Conservation (phyloP, 1,140 invertebrate genomes). For the Hycleus cichorii region DNA sequence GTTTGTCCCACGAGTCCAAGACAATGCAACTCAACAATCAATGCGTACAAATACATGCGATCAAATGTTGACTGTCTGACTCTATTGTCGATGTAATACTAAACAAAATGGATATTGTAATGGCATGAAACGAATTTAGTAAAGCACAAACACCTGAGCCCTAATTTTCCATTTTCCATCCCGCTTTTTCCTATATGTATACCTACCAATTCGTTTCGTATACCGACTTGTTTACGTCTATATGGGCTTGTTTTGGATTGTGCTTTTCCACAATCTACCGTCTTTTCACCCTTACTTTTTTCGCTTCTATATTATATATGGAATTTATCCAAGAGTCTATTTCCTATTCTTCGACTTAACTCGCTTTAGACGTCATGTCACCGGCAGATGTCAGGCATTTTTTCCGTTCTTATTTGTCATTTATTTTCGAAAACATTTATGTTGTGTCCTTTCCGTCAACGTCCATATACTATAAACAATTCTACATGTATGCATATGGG, state of each 20-base stretch:
- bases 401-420: constrained; percentile 8
- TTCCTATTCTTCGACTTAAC: not conserved
- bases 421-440: constrained; percentile 2
- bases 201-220: too few relatives aligned
- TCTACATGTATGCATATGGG: too few relatives aligned
- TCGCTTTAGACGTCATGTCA: constrained; percentile 6
- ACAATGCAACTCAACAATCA: not conserved
- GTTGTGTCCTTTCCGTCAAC: not conserved
- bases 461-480: too few relatives aligned
- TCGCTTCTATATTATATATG: too few relatives aligned
- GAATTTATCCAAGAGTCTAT: too few relatives aligned
- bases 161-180: not conserved
- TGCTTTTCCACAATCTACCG: too few relatives aligned
- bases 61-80: constrained; percentile 10
- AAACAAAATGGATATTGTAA: constrained; percentile 20
- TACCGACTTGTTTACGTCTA: too few relatives aligned
- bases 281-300: too few relatives aligned
- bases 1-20: not conserved
- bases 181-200: too few relatives aligned
- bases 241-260: too few relatives aligned
- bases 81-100: constrained; percentile 11
- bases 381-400: constrained; percentile 1
- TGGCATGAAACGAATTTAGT: constrained; percentile 18
- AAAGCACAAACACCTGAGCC: constrained; percentile 16
- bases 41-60: not conserved